Evolutionary conservation across 2,888 invertebrate species (phyloP).

Genomic region (Agapostemon virescens): DNA sequence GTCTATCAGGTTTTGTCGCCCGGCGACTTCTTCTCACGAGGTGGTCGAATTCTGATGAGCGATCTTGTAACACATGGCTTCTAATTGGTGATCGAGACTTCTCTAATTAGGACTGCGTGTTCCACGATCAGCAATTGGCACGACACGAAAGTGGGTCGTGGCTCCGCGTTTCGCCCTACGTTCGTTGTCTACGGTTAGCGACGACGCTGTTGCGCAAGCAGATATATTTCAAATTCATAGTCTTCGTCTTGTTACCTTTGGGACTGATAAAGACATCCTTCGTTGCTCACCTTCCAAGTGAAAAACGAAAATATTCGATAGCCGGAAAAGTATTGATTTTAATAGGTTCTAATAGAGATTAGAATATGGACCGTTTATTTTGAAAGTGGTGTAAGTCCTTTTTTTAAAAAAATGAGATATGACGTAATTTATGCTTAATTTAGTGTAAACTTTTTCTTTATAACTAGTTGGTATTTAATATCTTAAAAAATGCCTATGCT

Average conservation of each 20-base stretch:
- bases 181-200: conserved; percentile 35
- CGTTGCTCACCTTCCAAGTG: background rate
- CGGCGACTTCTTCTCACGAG: conserved; percentile 36
- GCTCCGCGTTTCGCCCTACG: conserved; percentile 62
- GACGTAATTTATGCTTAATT: too few species aligned
- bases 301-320: background rate
- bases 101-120: conserved; percentile 62
- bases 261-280: conserved; percentile 23
- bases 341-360: too few species aligned
- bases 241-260: conserved; percentile 30
- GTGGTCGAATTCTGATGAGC: conserved; percentile 42
- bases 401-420: too few species aligned
- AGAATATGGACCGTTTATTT: too few species aligned
- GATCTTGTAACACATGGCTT: conserved; percentile 44
- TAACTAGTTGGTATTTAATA: too few species aligned
- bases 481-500: too few species aligned
- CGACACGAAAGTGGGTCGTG: conserved; percentile 70
- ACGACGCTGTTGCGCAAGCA: conserved; percentile 53
- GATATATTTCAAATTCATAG: conserved; percentile 61
- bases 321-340: too few species aligned
- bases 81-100: conserved; percentile 65
- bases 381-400: too few species aligned
- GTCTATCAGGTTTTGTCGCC: background rate
- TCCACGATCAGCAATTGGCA: conserved; percentile 69
- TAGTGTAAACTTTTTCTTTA: too few species aligned